These are phyloP conservation scores for Morinoia aosen DNA, from an alignment of 2,888 invertebrate species.

Conservation along the genomic window DNA sequence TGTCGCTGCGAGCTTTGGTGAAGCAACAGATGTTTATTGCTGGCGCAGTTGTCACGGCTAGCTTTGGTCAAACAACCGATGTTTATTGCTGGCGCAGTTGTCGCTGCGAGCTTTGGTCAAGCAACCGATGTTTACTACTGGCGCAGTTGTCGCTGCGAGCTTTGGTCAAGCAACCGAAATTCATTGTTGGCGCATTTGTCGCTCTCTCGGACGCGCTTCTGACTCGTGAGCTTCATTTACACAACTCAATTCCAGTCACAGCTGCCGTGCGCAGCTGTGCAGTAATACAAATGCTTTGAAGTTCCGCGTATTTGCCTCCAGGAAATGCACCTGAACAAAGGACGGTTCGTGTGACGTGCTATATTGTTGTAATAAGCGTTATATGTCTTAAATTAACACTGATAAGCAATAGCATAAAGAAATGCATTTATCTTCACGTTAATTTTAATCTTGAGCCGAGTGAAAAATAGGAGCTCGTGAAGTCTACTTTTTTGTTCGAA, in stretches of 20 bases:
- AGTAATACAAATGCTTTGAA: not conserved
- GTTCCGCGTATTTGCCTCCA: not conserved
- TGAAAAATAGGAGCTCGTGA: too few species aligned
- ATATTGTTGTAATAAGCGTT: not conserved
- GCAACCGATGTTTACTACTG: too few species aligned
- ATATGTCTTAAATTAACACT: too few species aligned
- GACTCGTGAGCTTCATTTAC: not conserved
- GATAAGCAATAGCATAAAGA: too few species aligned
- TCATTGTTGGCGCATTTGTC: not conserved
- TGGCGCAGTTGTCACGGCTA: too few species aligned
- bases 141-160: not conserved
- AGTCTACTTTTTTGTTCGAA: not conserved
- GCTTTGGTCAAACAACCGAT: too few species aligned
- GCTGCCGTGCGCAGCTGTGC: not conserved
- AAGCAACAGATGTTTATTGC: too few species aligned
- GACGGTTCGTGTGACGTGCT: not conserved
- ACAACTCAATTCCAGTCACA: not conserved
- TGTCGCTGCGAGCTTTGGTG: not conserved
- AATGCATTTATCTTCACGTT: too few species aligned
- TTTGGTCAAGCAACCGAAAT: too few species aligned
- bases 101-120: too few species aligned
- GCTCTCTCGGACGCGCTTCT: not conserved
- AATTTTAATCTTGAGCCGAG: too few species aligned
- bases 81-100: too few species aligned
- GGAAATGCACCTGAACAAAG: not conserved